Base-by-base conservation (phyloP, 2,888 invertebrate genomes). In the Gymnosoma rotundatum region DNA sequence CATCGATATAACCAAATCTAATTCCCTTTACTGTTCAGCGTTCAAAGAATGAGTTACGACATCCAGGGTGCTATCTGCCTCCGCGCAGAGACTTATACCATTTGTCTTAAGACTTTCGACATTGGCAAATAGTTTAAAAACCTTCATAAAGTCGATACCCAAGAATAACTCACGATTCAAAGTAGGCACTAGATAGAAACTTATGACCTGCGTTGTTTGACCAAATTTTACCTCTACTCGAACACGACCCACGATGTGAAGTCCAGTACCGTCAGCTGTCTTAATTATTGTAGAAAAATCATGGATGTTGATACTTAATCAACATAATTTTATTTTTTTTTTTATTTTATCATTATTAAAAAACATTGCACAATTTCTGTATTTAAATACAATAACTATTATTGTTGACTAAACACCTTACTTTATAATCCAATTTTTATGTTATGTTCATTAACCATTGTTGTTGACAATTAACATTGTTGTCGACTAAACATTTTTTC, bases 61-160 rank as follows among this genome's bases (percentile, higher is more conserved):
- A 25, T 50, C 50, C 18, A 9, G 18, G 7, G 6, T 50, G 9
- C 7, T 25, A 8, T 25, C 25, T 21, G 58, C 32, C 25, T 58
- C 48, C 4, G 58, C 58, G 8, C 70, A 58, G 1, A 70, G 25
- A 25, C 25, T 70, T 2, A 70, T 16, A 25, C 12, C 18, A 42
- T 58, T 70, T 10, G 45, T 58, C 25, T 60, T 60, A 7, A 72
- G 14, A 36, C 72, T 61, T 2, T 50, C 36, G 7, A 72, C 16
- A 18, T n/a, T 32, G 2, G 60, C 50, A 9, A 72, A 61, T 25
- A 25, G 4, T 25, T 25, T 25, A 25, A 25, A 25, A 25, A 25
- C 25, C 25, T 25, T 25, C 25, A 25, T 25, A 25, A 25, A 25
- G 25, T 25, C 25, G 25, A 25, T 25, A 25, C 25, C 25, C 25